Conservation (phyloP, 1,140 invertebrate species). For the Neodiprion fabricii region DNA sequence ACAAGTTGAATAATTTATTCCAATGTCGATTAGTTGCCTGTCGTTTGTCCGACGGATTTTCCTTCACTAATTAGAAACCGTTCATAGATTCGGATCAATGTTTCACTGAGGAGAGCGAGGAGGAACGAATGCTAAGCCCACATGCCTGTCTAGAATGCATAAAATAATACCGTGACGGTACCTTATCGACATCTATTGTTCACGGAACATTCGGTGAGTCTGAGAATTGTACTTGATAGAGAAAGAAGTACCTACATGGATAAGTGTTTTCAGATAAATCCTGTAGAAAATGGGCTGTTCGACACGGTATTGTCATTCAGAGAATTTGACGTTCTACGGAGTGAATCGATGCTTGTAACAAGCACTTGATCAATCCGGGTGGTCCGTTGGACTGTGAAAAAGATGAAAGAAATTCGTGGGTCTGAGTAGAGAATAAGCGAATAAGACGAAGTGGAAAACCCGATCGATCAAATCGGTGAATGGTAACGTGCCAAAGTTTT, state of each 20-base stretch:
- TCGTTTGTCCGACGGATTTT: neutral
- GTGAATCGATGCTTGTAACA: neutral
- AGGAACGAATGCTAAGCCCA: neutral
- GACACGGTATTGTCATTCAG: no score
- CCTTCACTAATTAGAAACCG: neutral
- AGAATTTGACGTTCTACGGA: no score
- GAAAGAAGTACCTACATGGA: neutral
- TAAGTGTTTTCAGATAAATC: neutral
- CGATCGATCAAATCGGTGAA: constrained; percentile 2
- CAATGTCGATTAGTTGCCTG: neutral
- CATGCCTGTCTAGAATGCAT: neutral
- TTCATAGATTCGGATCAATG: neutral
- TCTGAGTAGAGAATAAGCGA: neutral
- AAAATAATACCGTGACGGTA: neutral
- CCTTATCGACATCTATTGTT: neutral
- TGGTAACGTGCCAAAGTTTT: neutral
- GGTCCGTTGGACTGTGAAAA: constrained; percentile 1
- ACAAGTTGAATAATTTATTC: neutral
- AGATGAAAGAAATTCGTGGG: neutral
- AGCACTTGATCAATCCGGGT: neutral
- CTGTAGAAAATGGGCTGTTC: neutral
- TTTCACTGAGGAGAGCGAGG: neutral
- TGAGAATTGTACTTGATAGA: neutral
- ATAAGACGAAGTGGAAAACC: neutral
- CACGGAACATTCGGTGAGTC: neutral